Base-by-base conservation (phyloP, 2,888 invertebrate genomes). In the Drosophila heteroneura region DNA sequence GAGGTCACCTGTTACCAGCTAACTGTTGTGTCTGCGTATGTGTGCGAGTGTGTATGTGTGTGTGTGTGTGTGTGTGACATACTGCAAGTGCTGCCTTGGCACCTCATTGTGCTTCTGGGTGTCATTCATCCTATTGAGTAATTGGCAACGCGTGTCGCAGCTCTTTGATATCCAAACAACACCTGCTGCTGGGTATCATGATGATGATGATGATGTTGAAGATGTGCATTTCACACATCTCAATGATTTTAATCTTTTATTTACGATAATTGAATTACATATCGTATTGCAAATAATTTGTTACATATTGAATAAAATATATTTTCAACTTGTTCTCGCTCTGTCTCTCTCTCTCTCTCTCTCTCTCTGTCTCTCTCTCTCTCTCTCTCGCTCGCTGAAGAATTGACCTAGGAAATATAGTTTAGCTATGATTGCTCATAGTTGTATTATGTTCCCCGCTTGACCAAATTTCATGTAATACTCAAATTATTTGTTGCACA, bases 61-160 rank as follows among this genome's bases (percentile, higher is more conserved):
- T 52, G 35, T 49, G 32, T 57, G 47, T 35, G 33, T 49, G 39
- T 56, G 47, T 63, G 56, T 73, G 62, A 47, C 73, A 73, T 69
- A 62, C 47, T 58, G 56, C 65, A 61, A 58, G 69, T 69, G 61
- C 61, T 58, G 74, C 61, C 41, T 71, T 73, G 74, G 56, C 74
- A 70, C 70, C 65, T 74, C 75, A 74, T 76, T 74, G 75, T 62
- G 62, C 75, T 62, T 74, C 63, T 65, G 56, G 58, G 76, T 71
- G 71, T 81, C 84, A 83, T 82, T 74, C 84, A 79, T 82, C 79
- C 74, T 72, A 74, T 72, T 81, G 70, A 83, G 79, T 70, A 78
- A 81, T 83, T 83, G 78, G 78, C 65, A 52, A 54, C 35, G 49
- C 70, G 52, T 64, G 35, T 44, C 32, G 30, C 32, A 44, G 32